Evolutionary conservation across 2,888 invertebrate genomes (phyloP).

Genomic region (Ctena decussata): DNA sequence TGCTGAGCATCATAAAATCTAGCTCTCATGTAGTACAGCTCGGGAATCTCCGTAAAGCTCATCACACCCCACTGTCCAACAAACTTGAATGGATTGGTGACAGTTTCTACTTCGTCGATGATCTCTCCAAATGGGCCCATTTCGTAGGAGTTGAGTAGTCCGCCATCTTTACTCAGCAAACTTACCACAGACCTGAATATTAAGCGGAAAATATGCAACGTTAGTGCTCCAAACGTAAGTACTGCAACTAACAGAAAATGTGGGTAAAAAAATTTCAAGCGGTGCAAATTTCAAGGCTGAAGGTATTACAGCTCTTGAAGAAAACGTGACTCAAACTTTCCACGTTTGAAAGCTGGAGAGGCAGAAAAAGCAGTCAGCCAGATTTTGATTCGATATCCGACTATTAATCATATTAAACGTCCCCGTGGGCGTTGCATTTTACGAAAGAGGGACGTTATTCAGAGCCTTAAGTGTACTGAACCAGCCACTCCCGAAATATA

Average conservation of each 20-base stretch:
- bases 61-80: slow-evolving; percentile 50
- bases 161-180: slow-evolving; percentile 4
- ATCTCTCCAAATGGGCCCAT: slow-evolving; percentile 25
- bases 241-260: neutral
- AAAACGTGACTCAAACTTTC: no score
- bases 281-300: no score
- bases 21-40: slow-evolving; percentile 26
- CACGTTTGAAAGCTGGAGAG: no score
- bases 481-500: no score
- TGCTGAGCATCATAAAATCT: slow-evolving; percentile 39
- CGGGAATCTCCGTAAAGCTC: slow-evolving; percentile 23
- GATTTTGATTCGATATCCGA: no score
- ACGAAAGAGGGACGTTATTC: no score
- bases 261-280: neutral
- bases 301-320: no score
- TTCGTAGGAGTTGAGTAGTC: slow-evolving; percentile 15
- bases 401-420: no score
- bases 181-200: slow-evolving; percentile 21
- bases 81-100: slow-evolving; percentile 25
- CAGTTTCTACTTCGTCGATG: neutral
- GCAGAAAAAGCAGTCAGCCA: no score
- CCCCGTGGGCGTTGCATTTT: no score
- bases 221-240: neutral
- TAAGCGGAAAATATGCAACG: no score
- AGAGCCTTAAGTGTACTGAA: no score